Evolutionary conservation across 2,888 invertebrate species (phyloP).

Genomic region (Agrochola lota): DNA sequence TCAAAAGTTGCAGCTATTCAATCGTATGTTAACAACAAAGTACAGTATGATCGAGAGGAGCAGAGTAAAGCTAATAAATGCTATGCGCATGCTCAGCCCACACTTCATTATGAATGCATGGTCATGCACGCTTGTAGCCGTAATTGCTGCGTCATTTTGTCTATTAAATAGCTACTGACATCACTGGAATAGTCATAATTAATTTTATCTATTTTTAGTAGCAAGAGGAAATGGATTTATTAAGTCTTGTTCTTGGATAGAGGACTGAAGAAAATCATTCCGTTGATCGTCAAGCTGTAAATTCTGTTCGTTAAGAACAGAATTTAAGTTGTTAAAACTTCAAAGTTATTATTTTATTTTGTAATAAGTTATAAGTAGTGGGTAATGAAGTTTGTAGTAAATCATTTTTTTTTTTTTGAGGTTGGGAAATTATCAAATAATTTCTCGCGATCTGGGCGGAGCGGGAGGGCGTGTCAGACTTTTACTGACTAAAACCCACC

Average conservation of each 20-base stretch:
- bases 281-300: not conserved
- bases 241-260: not conserved
- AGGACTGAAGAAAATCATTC: not conserved
- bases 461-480: no score
- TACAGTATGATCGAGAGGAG: constrained; percentile 36
- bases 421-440: no score
- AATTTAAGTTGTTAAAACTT: no score
- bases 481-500: no score
- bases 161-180: constrained; percentile 64
- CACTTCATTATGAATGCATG: constrained; percentile 59
- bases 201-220: constrained; percentile 49
- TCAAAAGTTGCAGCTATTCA: constrained; percentile 23
- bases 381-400: no score
- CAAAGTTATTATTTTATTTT: no score
- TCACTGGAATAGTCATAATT: constrained; percentile 51
- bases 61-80: constrained; percentile 54
- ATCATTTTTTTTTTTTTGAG: no score
- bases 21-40: constrained; percentile 25
- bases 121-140: constrained; percentile 58
- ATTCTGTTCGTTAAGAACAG: no score
- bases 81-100: constrained; percentile 40
- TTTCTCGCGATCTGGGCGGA: no score
- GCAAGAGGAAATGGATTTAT: constrained; percentile 23
- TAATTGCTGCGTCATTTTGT: constrained; percentile 67
- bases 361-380: no score